A percentile compares a stretch with the other conserved stretches of the same genome.
Evolutionary conservation across 2,888 invertebrate genomes (phyloP).

Genomic region (Trachelus troglodyta): DNA sequence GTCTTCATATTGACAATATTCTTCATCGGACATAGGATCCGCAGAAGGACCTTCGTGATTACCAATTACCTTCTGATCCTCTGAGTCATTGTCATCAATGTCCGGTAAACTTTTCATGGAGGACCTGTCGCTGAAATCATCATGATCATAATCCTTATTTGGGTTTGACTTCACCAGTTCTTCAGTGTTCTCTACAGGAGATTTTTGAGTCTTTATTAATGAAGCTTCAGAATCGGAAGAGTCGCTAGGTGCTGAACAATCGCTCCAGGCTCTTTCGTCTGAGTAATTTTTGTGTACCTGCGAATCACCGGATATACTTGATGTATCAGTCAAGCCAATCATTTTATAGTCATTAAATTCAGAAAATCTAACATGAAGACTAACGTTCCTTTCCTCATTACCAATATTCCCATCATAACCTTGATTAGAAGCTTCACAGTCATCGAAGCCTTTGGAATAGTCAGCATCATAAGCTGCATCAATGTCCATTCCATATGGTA

Average conservation of each 20-base stretch:
- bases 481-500: constrained; percentile 20
- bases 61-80: too few species aligned
- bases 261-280: constrained; percentile 53
- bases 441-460: constrained; percentile 4
- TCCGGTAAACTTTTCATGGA: too few species aligned
- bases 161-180: too few species aligned
- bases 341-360: constrained; percentile 61
- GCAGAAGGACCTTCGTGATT: too few species aligned
- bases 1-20: not conserved
- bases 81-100: too few species aligned
- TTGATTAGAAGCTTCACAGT: too few species aligned
- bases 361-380: constrained; percentile 61
- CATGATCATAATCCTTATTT: too few species aligned
- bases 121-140: too few species aligned
- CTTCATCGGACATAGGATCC: not conserved
- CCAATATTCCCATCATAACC: not conserved
- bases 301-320: constrained; percentile 51
- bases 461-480: constrained; percentile 12
- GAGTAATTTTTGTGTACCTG: constrained; percentile 32
- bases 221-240: constrained; percentile 47
- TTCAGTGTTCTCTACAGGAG: not conserved
- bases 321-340: constrained; percentile 53
- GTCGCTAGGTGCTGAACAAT: constrained; percentile 49
- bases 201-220: constrained; percentile 6
- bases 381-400: constrained; percentile 31